These are phyloP conservation scores for Dufourea novaeangliae DNA, from an alignment of 1,140 invertebrate genomes.

Conservation along the genomic window DNA sequence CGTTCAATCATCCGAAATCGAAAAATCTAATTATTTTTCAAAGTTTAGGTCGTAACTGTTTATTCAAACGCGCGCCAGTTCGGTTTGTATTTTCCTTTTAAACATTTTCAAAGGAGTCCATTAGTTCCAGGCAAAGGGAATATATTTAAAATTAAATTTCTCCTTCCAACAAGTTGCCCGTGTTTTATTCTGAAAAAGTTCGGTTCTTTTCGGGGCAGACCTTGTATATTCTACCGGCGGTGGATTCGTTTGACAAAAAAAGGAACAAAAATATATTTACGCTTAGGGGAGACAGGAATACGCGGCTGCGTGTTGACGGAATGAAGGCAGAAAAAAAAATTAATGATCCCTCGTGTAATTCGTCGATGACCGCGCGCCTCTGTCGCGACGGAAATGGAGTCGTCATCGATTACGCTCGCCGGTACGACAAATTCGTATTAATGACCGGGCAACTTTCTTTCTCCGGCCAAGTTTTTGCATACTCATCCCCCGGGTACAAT, in stretches of 20 bases:
- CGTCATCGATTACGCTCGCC: conserved; percentile 66
- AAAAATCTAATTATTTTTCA: too few species aligned
- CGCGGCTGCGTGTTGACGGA: background rate
- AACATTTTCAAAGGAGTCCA: too few species aligned
- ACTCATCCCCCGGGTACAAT: conserved; percentile 62
- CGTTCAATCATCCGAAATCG: too few species aligned
- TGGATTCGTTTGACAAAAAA: background rate
- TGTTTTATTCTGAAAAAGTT: too few species aligned
- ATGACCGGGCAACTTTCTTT: conserved; percentile 69
- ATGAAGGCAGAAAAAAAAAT: conserved; percentile 17
- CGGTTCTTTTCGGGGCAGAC: background rate
- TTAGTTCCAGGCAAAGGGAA: too few species aligned
- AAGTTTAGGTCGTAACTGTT: too few species aligned
- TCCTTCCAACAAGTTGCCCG: too few species aligned
- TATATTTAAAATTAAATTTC: too few species aligned
- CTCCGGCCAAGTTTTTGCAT: conserved; percentile 54
- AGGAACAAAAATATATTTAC: conserved; percentile 35
- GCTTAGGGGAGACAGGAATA: too few species aligned
- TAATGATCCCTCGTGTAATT: conserved; percentile 51
- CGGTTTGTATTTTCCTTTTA: too few species aligned
- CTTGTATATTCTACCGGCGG: background rate
- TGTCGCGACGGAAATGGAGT: conserved; percentile 61
- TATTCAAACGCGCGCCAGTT: too few species aligned
- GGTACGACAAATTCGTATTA: conserved; percentile 73
- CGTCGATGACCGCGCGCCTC: conserved; percentile 20